phyloP scores from a whole-genome alignment of 2,797 vertebrate genomes.

The Hephaestus fuliginosus region DNA sequence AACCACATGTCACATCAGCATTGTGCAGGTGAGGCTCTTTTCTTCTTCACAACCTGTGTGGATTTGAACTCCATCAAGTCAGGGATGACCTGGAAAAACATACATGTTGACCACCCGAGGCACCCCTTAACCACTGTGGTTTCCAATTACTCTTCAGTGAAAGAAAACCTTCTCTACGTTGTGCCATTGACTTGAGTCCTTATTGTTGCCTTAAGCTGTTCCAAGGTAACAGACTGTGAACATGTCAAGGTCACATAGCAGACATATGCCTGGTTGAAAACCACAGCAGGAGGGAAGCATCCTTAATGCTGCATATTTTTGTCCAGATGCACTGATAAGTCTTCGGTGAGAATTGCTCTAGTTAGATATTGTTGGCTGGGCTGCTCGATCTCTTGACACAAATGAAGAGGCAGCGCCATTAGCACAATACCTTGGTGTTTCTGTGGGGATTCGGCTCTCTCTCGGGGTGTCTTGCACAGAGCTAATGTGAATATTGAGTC shows the following conservation, averaged over 20 bases:
- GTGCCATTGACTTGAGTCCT: conserved; percentile 27
- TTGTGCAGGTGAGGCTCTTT: conserved; percentile 72
- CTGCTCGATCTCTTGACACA: conserved; percentile 33
- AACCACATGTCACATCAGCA: conserved; percentile 75
- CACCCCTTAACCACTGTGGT: conserved; percentile 46
- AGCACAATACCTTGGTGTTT: conserved; percentile 20
- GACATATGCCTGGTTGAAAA: conserved; percentile 36
- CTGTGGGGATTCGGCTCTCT: conserved; percentile 18
- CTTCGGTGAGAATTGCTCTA: conserved; percentile 17
- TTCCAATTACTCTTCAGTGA: conserved; percentile 70
- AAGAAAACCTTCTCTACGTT: conserved; percentile 47
- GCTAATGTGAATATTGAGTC: conserved; percentile 51
- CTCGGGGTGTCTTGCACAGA: conserved; percentile 14
- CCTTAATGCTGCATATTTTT: conserved; percentile 2
- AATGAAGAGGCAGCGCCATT: conserved; percentile 4
- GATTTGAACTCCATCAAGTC: conserved; percentile 76
- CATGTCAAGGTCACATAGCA: conserved; percentile 37
- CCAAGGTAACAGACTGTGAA: conserved; percentile 42
- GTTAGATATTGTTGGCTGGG: conserved; percentile 19
- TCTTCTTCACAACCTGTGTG: conserved; percentile 51
- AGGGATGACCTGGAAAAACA: conserved; percentile 69
- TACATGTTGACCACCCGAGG: conserved; percentile 64
- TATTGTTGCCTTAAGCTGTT: conserved; percentile 54
- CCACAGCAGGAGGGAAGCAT: conserved; percentile 12
- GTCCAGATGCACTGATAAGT: neutral